These are phyloP conservation scores for Pipistrellus pipistrellus DNA, from an alignment of 2,797 vertebrate species.

Conservation along the genomic window DNA sequence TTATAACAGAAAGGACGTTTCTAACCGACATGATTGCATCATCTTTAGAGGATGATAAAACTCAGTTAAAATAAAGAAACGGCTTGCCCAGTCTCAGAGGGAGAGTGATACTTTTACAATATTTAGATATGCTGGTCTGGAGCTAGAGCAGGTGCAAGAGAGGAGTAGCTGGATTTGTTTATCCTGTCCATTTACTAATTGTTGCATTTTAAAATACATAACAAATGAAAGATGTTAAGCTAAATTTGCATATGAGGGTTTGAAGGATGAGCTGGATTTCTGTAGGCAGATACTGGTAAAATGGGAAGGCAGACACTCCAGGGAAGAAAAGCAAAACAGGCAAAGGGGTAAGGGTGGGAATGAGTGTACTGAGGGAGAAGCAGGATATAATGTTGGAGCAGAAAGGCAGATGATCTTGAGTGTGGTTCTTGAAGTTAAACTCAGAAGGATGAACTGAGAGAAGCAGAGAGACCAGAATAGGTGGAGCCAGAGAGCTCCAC, in stretches of 20 bases:
- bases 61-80: not conserved
- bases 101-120: not conserved
- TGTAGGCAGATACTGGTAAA: not conserved
- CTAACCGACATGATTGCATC: not conserved
- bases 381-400: not conserved
- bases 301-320: not conserved
- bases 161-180: not conserved
- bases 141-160: not conserved
- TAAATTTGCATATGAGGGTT: not conserved
- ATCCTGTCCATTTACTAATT: not conserved
- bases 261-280: not conserved
- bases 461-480: not conserved
- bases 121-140: constrained; percentile 20
- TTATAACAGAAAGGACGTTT: not conserved
- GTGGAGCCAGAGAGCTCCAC: not conserved
- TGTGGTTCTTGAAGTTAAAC: not conserved
- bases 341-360: not conserved
- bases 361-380: not conserved
- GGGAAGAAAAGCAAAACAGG: not conserved
- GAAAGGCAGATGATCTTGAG: not conserved
- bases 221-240: constrained; percentile 20
- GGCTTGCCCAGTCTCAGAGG: not conserved
- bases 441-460: constrained; percentile 11
- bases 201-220: not conserved
- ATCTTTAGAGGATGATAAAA: not conserved